Evolutionary conservation across 2,113 vertebrate species (phyloP).

Genomic region (Edolisoma coerulescens): DNA sequence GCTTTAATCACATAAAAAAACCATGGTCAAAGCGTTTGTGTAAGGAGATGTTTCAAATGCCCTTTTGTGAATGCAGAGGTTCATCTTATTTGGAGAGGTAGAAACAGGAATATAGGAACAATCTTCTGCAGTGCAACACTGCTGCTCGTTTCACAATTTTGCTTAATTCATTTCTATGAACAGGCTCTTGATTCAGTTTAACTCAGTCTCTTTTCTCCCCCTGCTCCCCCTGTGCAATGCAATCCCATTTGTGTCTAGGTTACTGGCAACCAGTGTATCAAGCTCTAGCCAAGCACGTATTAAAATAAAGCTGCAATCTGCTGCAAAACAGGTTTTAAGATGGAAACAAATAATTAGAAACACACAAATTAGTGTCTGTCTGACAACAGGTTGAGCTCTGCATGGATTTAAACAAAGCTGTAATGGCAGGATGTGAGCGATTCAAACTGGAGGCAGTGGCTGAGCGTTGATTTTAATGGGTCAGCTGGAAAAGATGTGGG

Average conservation of each 20-base stretch:
- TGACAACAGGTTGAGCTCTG: conserved; percentile 56
- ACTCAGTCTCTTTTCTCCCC: not conserved
- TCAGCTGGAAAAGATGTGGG: not conserved
- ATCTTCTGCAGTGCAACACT: not conserved
- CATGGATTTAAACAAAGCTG: conserved; percentile 9
- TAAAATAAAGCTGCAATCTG: conserved; percentile 54
- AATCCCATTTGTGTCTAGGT: conserved; percentile 22
- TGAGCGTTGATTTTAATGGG: not conserved
- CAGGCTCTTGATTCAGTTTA: conserved; percentile 4
- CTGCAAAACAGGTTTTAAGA: conserved; percentile 56
- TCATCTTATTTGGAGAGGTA: not conserved
- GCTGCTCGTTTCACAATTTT: not conserved
- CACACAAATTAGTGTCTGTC: conserved; percentile 47
- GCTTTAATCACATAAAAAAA: not conserved
- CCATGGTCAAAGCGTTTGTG: not conserved
- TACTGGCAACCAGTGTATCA: conserved; percentile 23
- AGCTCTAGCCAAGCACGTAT: conserved; percentile 29
- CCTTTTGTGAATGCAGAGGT: not conserved
- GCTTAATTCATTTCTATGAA: not conserved
- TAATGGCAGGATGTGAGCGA: not conserved
- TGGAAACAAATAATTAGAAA: conserved; percentile 64
- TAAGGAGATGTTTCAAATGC: not conserved
- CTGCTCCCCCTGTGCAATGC: not conserved
- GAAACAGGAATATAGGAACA: not conserved
- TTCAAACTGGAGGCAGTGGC: not conserved